Conservation (phyloP, 2,797 vertebrate genomes). For the Phataginus tricuspis region DNA sequence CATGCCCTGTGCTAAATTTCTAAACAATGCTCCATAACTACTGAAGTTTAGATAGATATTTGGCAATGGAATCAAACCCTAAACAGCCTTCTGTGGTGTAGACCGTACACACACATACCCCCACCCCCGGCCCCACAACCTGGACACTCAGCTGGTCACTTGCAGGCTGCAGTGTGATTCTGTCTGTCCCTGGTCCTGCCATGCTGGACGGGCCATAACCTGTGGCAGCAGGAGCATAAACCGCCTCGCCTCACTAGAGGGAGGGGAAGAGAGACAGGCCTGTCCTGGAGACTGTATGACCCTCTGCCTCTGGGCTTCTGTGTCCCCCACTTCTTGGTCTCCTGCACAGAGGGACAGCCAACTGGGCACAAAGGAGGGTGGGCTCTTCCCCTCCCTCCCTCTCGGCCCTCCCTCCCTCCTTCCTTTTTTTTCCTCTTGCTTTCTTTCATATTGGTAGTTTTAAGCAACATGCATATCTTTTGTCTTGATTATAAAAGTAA, state of each 20-base stretch:
- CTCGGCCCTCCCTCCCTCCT: too few relatives aligned
- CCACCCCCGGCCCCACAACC: too few relatives aligned
- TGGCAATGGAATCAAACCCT: background rate
- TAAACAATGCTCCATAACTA: background rate
- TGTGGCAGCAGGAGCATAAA: too few relatives aligned
- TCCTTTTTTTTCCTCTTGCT: too few relatives aligned
- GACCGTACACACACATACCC: too few relatives aligned
- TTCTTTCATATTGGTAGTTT: background rate
- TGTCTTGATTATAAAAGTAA: background rate
- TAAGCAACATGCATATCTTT: background rate
- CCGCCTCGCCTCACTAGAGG: background rate
- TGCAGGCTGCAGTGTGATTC: background rate
- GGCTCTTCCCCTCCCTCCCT: background rate
- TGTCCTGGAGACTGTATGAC: background rate
- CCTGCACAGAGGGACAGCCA: background rate
- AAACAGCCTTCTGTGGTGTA: background rate
- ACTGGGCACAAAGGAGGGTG: background rate
- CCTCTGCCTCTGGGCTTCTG: background rate
- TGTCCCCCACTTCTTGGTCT: background rate
- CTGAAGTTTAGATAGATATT: background rate
- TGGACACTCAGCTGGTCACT: background rate
- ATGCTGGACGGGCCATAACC: background rate
- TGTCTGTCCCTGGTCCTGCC: background rate
- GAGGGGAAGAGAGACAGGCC: background rate
- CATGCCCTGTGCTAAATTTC: background rate